Base-by-base conservation (phyloP, 30 jellyfish, hydroid and myxozoan species). In the Hydractinia symbiolongicarpus region DNA sequence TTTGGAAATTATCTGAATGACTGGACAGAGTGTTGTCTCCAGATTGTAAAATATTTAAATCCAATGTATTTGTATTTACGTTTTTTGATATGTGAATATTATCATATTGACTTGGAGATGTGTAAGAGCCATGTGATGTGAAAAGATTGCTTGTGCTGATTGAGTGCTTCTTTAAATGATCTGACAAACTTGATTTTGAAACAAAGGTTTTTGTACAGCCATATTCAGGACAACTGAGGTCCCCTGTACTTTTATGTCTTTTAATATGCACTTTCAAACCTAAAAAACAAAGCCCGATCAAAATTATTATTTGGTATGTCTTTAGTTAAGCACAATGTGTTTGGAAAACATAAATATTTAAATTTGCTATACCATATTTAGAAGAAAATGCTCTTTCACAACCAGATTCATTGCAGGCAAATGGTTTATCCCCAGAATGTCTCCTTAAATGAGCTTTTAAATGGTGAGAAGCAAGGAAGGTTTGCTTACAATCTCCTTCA, bases 351-450 rank as follows among this genome's bases (percentile, higher is more conserved):
- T 19, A 72, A 9, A 8, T 30, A 19, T 58, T 11, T n/a, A 20
- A 5, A 72, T 16, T 20, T 7, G 58, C 57, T 9, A 11, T 51
- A 74, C 83, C 97, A 62, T 68, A 76, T 21, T 76, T 79, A 5
- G 97, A 76, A 21, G 95, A 79, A 77, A 89, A 89, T 60, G 89
- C 88, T 71, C 92, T 79, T 79, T 90, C 94, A 72, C 95, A 86
- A 58, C 93, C 91, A 17, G 84, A 85, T 8, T 79, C 86, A 54
- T 86, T 77, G 84, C 97, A 90, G 9, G 85, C 89, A 81, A 77
- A 90, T 4, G 97, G 97, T 58, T 86, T 85, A 66, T 85, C 97
- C 8, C 95, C 93, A 7, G 86, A 77, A 70, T 90, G 97, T 56
- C 67, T 86, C 16, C 91, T 67, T 5, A 76, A 58, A 68, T 90